These are phyloP conservation scores for Platyrinchus mystaceus DNA, from an alignment of 2,797 vertebrate genomes.

Conservation along the genomic window DNA sequence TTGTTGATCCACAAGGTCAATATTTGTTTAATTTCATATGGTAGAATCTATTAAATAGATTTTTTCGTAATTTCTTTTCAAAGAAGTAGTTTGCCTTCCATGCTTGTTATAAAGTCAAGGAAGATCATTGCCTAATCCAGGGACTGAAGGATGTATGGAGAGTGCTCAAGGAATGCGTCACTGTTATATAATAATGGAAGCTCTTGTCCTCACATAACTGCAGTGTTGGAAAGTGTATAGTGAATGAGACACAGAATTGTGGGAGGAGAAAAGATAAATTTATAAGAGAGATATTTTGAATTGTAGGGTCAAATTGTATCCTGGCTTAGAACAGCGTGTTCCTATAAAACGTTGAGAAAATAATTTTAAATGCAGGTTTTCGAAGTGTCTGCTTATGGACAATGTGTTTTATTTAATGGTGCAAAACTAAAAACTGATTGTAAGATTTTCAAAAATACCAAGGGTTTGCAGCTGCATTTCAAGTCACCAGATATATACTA, in stretches of 20 bases:
- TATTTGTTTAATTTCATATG: not conserved
- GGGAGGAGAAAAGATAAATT: not conserved
- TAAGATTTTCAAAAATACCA: not conserved
- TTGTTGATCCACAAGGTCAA: not conserved
- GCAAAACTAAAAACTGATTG: not conserved
- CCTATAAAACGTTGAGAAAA: not conserved
- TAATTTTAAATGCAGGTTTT: not conserved
- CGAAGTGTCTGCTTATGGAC: not conserved
- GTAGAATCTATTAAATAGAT: not conserved
- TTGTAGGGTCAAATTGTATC: not conserved
- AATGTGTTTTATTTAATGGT: not conserved
- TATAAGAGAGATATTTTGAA: not conserved
- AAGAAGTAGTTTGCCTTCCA: not conserved
- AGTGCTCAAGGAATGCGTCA: not conserved
- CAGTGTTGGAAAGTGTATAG: not conserved
- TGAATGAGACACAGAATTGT: not conserved
- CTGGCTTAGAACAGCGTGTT: not conserved
- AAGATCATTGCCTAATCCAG: not conserved
- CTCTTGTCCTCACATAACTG: slow-evolving; percentile 18
- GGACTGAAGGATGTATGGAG: not conserved
- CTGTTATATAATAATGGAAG: slow-evolving; percentile 29
- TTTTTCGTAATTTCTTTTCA: not conserved
- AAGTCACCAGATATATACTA: not conserved
- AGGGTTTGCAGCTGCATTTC: not conserved
- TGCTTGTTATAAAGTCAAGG: not conserved